These are phyloP conservation scores for Tachysurus vachellii DNA, from an alignment of 2,113 vertebrate species.

Conservation along the genomic window DNA sequence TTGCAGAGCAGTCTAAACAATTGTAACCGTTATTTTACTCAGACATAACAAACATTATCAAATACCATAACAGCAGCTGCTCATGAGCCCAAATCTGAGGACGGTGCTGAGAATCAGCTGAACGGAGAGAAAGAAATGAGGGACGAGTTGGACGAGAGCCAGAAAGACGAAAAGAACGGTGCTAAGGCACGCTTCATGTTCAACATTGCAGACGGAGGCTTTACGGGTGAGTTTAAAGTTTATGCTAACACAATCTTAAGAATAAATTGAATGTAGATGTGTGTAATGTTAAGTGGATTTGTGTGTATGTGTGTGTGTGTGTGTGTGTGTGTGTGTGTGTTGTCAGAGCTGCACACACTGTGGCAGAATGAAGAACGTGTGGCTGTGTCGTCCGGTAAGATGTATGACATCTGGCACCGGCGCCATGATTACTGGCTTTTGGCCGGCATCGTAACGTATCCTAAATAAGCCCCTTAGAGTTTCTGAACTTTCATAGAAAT, in stretches of 20 bases:
- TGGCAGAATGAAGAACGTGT: constrained; percentile 97
- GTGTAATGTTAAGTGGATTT: background rate
- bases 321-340: constrained; percentile 23
- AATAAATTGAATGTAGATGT: background rate
- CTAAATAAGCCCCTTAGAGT: constrained; percentile 60
- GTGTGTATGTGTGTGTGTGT: background rate
- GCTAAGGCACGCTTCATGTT: constrained; percentile 93
- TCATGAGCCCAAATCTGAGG: constrained; percentile 83
- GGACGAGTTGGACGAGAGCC: constrained; percentile 83
- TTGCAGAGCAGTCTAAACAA: background rate
- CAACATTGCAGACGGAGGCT: constrained; percentile 95
- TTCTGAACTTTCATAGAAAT: background rate
- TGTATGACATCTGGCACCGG: constrained; percentile 97
- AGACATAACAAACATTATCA: background rate
- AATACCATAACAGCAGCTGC: constrained; percentile 38
- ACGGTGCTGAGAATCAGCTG: constrained; percentile 75
- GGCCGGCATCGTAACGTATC: constrained; percentile 98
- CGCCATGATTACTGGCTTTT: constrained; percentile 97
- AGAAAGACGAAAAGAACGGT: constrained; percentile 84
- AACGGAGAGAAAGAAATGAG: constrained; percentile 82
- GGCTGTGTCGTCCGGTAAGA: constrained; percentile 90
- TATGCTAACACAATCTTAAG: background rate
- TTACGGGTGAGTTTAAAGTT: constrained; percentile 80
- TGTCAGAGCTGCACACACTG: constrained; percentile 90
- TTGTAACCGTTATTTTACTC: background rate